Evolutionary conservation across 2,888 invertebrate genomes (phyloP).

Genomic region (Proisotoma minuta): DNA sequence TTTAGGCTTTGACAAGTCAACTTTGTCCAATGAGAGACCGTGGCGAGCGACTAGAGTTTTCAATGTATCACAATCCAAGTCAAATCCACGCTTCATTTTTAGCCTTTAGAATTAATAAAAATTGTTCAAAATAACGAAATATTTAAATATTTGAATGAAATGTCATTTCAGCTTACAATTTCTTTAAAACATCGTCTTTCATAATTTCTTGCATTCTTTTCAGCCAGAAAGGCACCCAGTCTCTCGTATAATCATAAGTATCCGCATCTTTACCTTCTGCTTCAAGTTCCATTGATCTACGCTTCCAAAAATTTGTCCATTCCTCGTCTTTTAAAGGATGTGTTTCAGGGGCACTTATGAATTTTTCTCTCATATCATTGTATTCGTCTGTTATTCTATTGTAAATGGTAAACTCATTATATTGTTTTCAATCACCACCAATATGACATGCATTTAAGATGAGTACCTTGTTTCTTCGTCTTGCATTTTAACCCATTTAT

Average conservation of each 20-base stretch:
- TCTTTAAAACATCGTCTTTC: slow-evolving; percentile 62
- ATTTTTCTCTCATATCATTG: slow-evolving; percentile 55
- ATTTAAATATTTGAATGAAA: too few species aligned
- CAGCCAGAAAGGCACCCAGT: slow-evolving; percentile 84
- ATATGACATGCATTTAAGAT: background rate
- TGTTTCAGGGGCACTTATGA: slow-evolving; percentile 80
- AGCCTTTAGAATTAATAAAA: too few species aligned
- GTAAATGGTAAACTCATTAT: background rate
- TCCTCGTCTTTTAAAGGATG: slow-evolving; percentile 83
- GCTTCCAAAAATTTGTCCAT: slow-evolving; percentile 87
- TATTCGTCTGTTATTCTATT: slow-evolving; percentile 22
- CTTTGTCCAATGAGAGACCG: too few species aligned
- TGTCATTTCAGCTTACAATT: slow-evolving; percentile 64
- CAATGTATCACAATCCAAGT: too few species aligned
- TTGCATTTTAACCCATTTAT: slow-evolving; percentile 17
- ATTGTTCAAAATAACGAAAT: background rate
- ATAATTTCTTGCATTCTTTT: slow-evolving; percentile 73
- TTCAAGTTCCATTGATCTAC: slow-evolving; percentile 68
- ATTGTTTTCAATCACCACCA: background rate
- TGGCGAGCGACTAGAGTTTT: too few species aligned
- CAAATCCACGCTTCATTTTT: too few species aligned
- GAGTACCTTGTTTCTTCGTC: slow-evolving; percentile 27
- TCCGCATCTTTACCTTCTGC: slow-evolving; percentile 69
- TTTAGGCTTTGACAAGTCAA: too few species aligned
- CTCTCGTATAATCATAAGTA: slow-evolving; percentile 79